Evolutionary conservation across 1,140 invertebrate genomes (phyloP), one percentile per base, ranked within the genome.

Genomic region (Rhopalosiphum maidis): DNA sequence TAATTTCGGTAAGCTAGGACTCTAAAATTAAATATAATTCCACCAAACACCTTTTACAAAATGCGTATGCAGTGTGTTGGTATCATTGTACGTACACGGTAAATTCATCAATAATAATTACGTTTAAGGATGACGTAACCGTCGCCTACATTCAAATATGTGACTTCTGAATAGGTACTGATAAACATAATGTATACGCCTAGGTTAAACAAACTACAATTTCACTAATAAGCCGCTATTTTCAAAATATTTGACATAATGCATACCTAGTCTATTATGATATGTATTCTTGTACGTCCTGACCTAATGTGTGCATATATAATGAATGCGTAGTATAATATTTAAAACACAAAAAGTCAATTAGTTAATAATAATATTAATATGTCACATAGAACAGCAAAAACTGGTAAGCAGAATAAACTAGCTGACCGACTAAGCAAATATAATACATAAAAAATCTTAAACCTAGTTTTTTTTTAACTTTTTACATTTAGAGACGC

Each of bases 111-210:
- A 41, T 25, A 41, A 23, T 82, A 41, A 23, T 82, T 85, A 43
- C 83, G 83, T 85, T 41, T 85, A 43, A 85, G 41, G 9, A 85
- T 85, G 83, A 85, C 83, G 83, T 85, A 85, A 85, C 41, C 37
- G 83, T 43, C 35, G 23, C 35, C 83, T 43, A 85, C 83, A 77
- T 77, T 85, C 4, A 85, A 77, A 43, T 85, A 85, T 77, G 60
- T 77, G 60, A 77, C 77, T 83, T 85, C 23, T 85, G 9, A 85
- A 85, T 85, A n/a, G n/a, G 55, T 60, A 83, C 77, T 41, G 83
- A 85, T 85, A 85, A 85, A 85, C 37, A 43, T 85, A 25, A 77
- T 77, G 5, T 68, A 18, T 68, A 68, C 11, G 60, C 11, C 30
- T 77, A 77, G 30, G 60, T n/a, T 77, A 77, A 77, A 77, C 30